Conservation (phyloP, 53 echinoderm and acorn worm genomes). For the Paracentrotus lividus region DNA sequence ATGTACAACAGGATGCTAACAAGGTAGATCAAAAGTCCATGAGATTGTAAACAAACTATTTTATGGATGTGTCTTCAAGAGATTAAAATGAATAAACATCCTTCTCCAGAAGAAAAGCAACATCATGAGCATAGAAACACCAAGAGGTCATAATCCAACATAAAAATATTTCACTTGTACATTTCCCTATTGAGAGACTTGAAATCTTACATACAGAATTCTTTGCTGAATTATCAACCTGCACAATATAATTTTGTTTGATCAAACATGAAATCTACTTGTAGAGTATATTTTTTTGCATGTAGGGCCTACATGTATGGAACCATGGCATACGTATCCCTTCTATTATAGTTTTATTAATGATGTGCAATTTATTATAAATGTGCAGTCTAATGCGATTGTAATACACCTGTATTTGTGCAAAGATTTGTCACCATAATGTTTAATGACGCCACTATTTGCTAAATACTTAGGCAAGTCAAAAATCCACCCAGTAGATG, state of each 20-base stretch:
- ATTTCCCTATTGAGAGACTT: not conserved
- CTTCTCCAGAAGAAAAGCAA: not conserved
- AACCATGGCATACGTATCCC: too few species aligned
- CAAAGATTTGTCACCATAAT: not conserved
- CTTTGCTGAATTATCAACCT: too few species aligned
- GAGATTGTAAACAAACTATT: not conserved
- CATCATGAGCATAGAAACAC: constrained; percentile 4
- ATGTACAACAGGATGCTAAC: constrained; percentile 36
- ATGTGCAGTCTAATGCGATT: not conserved
- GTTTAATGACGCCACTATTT: not conserved
- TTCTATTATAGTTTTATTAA: too few species aligned
- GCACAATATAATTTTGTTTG: too few species aligned
- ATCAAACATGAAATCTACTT: too few species aligned
- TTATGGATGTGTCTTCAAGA: not conserved
- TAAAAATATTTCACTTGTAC: not conserved
- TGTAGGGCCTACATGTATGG: too few species aligned
- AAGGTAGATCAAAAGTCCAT: constrained; percentile 1
- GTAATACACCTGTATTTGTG: not conserved
- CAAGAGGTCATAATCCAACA: not conserved
- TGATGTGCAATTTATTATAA: too few species aligned
- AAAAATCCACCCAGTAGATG: not conserved
- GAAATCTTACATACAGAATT: too few species aligned
- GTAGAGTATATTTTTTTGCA: too few species aligned
- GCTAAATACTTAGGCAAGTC: not conserved
- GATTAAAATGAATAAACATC: not conserved